Conservation (phyloP, 2,888 invertebrate genomes). For the Lottia gigantea region DNA sequence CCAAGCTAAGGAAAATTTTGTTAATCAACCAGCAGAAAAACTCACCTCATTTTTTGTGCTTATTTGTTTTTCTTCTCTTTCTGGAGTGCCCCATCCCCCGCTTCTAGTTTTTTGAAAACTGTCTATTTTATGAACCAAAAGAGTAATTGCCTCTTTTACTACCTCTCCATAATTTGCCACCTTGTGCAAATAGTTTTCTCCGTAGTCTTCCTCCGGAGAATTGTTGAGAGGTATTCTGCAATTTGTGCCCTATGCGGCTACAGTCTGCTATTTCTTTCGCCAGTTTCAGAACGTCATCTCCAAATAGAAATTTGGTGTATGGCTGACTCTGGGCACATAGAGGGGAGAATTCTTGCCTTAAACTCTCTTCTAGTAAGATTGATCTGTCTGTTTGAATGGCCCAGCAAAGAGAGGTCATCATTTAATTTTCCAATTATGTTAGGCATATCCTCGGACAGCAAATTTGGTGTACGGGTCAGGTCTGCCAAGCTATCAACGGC, state of each 20-base stretch:
- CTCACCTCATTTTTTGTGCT: too few relatives aligned
- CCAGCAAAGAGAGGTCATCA: constrained; percentile 25
- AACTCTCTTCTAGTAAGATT: neutral
- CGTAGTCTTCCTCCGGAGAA: neutral
- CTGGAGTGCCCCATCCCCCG: too few relatives aligned
- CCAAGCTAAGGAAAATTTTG: too few relatives aligned
- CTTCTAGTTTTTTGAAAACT: too few relatives aligned
- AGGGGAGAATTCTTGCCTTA: neutral
- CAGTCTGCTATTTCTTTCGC: neutral
- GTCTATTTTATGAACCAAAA: too few relatives aligned
- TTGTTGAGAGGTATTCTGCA: neutral
- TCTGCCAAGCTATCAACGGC: constrained; percentile 17
- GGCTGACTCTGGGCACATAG: neutral
- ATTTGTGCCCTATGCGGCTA: neutral
- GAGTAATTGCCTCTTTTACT: too few relatives aligned
- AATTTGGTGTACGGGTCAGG: neutral
- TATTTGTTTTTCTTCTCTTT: too few relatives aligned
- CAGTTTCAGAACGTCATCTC: neutral
- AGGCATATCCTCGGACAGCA: neutral
- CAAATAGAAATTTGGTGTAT: neutral
- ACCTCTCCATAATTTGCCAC: too few relatives aligned
- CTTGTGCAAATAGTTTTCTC: too few relatives aligned
- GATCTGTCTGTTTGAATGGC: constrained; percentile 23
- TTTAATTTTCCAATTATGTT: constrained; percentile 20
- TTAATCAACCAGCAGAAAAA: too few relatives aligned